Evolutionary conservation across 35 echinoderm and acorn worm species (phyloP).

Genomic region (Heliocidaris tuberculata): DNA sequence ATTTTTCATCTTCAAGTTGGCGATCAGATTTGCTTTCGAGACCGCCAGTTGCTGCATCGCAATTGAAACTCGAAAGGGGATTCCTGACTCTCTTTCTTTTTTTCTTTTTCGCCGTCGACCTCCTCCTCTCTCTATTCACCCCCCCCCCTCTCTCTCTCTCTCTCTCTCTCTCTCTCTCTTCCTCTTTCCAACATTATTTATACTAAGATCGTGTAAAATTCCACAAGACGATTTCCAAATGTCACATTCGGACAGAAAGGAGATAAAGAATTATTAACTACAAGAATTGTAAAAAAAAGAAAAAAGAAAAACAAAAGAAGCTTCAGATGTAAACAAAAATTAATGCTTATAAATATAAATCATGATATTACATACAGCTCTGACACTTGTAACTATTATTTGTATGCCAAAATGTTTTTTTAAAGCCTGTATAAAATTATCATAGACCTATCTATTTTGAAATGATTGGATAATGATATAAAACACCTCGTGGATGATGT

Average conservation of each 20-base stretch:
- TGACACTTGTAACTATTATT: too few relatives aligned
- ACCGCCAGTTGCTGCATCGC: not conserved
- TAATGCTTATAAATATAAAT: too few relatives aligned
- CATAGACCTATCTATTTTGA: too few relatives aligned
- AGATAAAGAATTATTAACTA: not conserved
- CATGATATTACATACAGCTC: too few relatives aligned
- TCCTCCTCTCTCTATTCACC: not conserved
- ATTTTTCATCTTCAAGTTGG: conserved; percentile 3
- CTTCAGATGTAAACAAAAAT: too few relatives aligned
- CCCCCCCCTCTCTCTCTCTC: not conserved
- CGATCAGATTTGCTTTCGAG: not conserved
- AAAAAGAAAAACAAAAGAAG: too few relatives aligned
- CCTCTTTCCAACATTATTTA: not conserved
- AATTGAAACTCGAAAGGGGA: not conserved
- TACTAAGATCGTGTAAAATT: not conserved
- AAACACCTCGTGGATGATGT: not conserved
- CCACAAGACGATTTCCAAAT: not conserved
- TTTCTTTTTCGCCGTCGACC: not conserved
- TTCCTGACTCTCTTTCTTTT: not conserved
- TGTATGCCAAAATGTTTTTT: too few relatives aligned
- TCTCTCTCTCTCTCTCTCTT: not conserved
- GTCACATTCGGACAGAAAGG: not conserved
- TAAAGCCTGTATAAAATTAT: too few relatives aligned
- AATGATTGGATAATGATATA: too few relatives aligned
- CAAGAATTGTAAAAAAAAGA: not conserved